Evolutionary conservation across 2,888 invertebrate genomes (phyloP).

Genomic region (Tridacna crocea): DNA sequence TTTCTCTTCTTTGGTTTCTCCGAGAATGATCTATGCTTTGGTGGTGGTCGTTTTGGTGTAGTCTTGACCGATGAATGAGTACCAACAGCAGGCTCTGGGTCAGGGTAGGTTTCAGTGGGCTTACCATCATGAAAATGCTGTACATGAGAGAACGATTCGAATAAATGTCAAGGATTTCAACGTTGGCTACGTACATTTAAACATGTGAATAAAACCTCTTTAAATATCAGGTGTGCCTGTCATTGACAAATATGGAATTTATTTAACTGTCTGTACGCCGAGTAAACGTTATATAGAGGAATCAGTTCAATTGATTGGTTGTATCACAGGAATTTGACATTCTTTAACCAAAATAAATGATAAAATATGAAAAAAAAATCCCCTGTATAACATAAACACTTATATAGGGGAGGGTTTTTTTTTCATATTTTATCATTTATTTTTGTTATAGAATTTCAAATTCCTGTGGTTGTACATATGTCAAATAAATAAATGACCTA

Average conservation of each 20-base stretch:
- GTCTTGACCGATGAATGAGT: background rate
- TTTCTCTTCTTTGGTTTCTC: background rate
- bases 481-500: too few species aligned
- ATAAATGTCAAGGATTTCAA: background rate
- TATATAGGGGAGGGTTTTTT: too few species aligned
- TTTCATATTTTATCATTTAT: too few species aligned
- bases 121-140: background rate
- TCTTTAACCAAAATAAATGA: too few species aligned
- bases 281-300: too few species aligned
- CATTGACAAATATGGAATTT: background rate
- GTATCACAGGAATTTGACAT: too few species aligned
- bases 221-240: background rate
- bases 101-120: background rate
- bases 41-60: background rate
- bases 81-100: background rate
- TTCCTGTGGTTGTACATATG: too few species aligned
- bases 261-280: too few species aligned
- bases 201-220: background rate
- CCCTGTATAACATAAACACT: too few species aligned
- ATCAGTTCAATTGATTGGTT: too few species aligned
- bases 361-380: too few species aligned
- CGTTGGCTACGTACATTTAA: background rate
- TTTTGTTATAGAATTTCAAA: too few species aligned
- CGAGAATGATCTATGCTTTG: background rate
- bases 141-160: background rate